Base-by-base conservation (phyloP, 2,888 invertebrate species). In the Acronicta psi region DNA sequence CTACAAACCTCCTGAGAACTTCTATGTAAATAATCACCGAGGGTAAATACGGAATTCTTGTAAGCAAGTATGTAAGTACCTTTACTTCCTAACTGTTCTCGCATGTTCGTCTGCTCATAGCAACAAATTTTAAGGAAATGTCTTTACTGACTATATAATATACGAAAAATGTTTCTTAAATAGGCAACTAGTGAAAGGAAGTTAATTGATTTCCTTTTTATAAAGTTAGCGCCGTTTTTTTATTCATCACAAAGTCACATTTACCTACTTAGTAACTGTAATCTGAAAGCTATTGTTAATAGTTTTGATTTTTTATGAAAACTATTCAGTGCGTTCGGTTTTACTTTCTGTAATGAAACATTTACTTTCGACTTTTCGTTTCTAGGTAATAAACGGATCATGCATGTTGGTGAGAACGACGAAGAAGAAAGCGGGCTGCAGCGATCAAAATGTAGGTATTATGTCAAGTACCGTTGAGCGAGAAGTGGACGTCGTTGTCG, bases 21-120 rank as follows among this genome's bases (percentile, higher is more conserved):
- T 91, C 86, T 90, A 89, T 85, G 91, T 90, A 90, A 92, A 92
- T 89, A 92, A 85, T 87, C 86, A 84, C 79, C 68, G 72, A 88
- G 80, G 84, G 89, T 88, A 91, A 92, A 91, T 89, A 92, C 88
- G 86, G 86, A 88, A 89, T 90, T 90, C 88, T 89, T 86, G 88
- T 87, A 82, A 86, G 85, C 82, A 83, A 82, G 84, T 85, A 81
- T 75, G 77, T 80, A 77, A 74, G 85, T 84, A 81, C 81, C 81
- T 80, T 82, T 80, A 85, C 80, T 81, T 82, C 74, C 79, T 86
- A 86, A 87, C 85, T 84, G 86, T 86, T 80, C 76, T 75, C 63
- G 68, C 68, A 71, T 74, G 73, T 75, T 55, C 59, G 37, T 77
- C 69, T 59, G 76, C 61, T 73, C 65, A 51, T 60, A 57, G 66